phyloP scores from a whole-genome alignment of 2,797 vertebrate genomes.

The Rachycentron canadum region DNA sequence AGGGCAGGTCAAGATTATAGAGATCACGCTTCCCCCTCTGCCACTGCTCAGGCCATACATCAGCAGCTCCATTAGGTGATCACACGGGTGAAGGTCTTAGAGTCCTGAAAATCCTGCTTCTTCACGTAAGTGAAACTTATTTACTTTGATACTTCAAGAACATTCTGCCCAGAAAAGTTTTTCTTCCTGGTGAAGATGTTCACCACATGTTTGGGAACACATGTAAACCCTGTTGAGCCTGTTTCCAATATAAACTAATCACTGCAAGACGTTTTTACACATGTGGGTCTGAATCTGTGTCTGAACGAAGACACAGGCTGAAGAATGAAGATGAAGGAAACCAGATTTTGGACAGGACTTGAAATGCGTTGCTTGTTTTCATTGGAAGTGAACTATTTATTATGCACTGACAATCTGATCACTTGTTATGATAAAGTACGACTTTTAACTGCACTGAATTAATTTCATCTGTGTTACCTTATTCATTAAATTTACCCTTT shows the following conservation, averaged over 20 bases:
- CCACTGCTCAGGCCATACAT: slow-evolving; percentile 14
- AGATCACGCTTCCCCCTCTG: slow-evolving; percentile 33
- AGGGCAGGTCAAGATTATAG: slow-evolving; percentile 30
- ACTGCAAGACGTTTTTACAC: neutral
- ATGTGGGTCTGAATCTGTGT: neutral
- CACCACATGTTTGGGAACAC: slow-evolving; percentile 5
- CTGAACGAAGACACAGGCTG: neutral
- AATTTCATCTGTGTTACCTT: too few relatives aligned
- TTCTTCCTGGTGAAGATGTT: neutral
- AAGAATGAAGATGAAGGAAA: neutral
- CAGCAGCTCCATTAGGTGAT: slow-evolving; percentile 11
- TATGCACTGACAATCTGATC: neutral
- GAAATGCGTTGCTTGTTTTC: neutral
- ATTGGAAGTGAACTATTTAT: neutral
- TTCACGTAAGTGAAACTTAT: too few relatives aligned
- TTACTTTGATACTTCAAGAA: too few relatives aligned
- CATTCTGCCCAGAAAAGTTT: too few relatives aligned
- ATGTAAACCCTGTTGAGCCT: neutral
- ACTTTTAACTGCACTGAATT: neutral
- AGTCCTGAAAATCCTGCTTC: too few relatives aligned
- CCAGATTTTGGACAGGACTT: neutral
- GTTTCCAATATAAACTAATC: neutral
- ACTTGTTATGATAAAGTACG: neutral
- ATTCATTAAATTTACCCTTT: too few relatives aligned
- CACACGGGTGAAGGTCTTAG: neutral